Evolutionary conservation across 2,113 vertebrate genomes (phyloP).

Genomic region (Lophotis ruficrista): DNA sequence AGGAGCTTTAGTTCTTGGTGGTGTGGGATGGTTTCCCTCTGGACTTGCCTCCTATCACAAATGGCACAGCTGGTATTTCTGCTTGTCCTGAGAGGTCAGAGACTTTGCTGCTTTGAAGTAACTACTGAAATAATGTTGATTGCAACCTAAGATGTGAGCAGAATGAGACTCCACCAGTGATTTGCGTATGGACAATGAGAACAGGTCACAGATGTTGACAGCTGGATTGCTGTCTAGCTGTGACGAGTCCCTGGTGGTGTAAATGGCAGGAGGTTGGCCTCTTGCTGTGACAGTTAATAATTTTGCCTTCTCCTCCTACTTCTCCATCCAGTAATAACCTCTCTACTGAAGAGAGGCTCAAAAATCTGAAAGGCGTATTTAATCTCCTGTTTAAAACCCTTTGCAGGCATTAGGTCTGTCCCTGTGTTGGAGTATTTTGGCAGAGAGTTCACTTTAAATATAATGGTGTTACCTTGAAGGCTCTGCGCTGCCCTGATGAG

Average conservation of each 20-base stretch:
- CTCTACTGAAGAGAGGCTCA: background rate
- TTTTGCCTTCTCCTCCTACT: background rate
- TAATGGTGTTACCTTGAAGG: background rate
- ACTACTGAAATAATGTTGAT: background rate
- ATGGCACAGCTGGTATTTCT: background rate
- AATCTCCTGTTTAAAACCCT: background rate
- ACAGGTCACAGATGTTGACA: background rate
- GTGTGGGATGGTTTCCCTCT: background rate
- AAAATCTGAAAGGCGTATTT: background rate
- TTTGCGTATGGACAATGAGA: background rate
- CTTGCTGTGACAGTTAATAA: background rate
- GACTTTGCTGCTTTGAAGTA: background rate
- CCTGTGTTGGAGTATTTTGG: background rate
- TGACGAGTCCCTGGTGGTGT: background rate
- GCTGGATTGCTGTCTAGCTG: background rate
- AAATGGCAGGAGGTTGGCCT: background rate
- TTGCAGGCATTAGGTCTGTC: background rate
- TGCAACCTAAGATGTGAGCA: background rate
- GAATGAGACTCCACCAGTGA: background rate
- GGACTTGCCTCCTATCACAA: background rate
- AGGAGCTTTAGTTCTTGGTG: background rate
- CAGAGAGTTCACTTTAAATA: background rate
- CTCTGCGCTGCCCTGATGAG: background rate
- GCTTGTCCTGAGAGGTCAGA: background rate
- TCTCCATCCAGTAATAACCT: background rate